Evolutionary conservation across 2,888 invertebrate species (phyloP), one percentile per base, ranked within the genome.

Genomic region (Gandaritis pyraliata): DNA sequence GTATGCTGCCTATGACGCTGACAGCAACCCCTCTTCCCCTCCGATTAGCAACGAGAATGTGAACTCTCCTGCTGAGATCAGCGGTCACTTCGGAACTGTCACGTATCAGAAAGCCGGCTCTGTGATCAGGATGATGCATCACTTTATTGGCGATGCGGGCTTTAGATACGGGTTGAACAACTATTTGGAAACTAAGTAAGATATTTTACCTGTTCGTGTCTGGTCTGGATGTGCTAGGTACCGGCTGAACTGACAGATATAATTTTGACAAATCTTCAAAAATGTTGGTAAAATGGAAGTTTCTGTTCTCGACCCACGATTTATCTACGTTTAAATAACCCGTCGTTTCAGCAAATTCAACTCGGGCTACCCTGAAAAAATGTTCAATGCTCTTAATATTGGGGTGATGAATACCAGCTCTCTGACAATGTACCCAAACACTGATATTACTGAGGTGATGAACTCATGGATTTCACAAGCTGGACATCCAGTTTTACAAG

Each of bases 71-170:
- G 80, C 83, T 0, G 94, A 96, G 80, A 94, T 96, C 16, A 87
- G 88, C 30, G 90, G 81, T 0, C 94, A 95, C 83, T 96, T 96
- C 72, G 94, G 95, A 58, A 88, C 87, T 0, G 94, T 96, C 47
- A 93, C 94, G 0, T 96, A 96, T 70, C 93, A 93, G 70, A 96
- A 96, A 83, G 95, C 94, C 1, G 94, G 90, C 3, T 81, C 90
- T 0, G 85, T 92, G 0, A 91, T 92, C 29, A 80, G 91, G 48
- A 92, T 92, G 92, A 85, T 92, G 47, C 90, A 91, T 63, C 86
- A 92, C 71, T 74, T 90, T n/a, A 69, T 92, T 12, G 88, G 87
- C 4, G 85, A 90, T 53, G 79, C 79, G 4, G 86, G 84, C 41
- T 82, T 84, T 54, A 76, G 74, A 70, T 64, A 70, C 52, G 86